These are phyloP conservation scores for Ophion ellenae DNA, from an alignment of 2,888 invertebrate species.

Conservation along the genomic window DNA sequence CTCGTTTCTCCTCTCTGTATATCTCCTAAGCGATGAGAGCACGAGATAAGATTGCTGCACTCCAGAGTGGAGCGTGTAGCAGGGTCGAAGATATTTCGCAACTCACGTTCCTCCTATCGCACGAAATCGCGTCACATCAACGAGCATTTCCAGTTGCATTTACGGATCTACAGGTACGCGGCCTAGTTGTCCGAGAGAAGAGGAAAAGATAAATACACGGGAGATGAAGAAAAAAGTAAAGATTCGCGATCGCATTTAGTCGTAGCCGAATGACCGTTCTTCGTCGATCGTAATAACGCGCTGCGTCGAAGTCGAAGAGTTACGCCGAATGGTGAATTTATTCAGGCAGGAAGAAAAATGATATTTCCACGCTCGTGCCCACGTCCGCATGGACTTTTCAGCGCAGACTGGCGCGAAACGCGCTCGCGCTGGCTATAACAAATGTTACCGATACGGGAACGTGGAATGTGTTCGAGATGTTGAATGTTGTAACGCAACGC, in stretches of 20 bases:
- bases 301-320: background rate
- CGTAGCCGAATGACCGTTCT: background rate
- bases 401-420: conserved; percentile 9
- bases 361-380: background rate
- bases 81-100: background rate
- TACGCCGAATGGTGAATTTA: background rate
- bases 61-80: conserved; percentile 1
- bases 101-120: background rate
- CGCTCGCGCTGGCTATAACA: background rate
- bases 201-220: background rate
- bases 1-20: conserved; percentile 2
- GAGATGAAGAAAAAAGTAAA: too few relatives aligned
- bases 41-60: conserved; percentile 35
- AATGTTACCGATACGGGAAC: conserved; percentile 31
- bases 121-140: background rate
- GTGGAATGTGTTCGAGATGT: conserved; percentile 38
- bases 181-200: background rate
- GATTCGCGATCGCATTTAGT: background rate
- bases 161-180: background rate
- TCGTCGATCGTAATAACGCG: background rate
- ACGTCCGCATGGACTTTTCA: background rate
- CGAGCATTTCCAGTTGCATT: background rate
- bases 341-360: background rate
- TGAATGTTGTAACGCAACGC: conserved; percentile 13
- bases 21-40: conserved; percentile 10